Conservation (phyloP, 2,113 vertebrate species). For the Benitochromis conjunctus region DNA sequence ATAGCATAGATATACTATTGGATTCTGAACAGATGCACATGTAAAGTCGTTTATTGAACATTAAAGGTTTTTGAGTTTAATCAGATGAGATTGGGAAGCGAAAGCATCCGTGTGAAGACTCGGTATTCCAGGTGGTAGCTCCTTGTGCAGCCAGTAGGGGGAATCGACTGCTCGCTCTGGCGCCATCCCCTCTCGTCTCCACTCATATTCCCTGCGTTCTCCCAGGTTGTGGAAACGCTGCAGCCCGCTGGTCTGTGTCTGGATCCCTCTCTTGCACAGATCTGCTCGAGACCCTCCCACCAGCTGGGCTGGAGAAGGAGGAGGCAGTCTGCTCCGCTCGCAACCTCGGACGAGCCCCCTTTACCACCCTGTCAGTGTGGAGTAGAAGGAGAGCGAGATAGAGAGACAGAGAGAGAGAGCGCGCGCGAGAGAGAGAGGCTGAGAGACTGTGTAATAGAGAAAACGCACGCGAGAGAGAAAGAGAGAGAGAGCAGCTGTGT, state of each 20-base stretch:
- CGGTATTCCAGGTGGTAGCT: slow-evolving; percentile 17
- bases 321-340: slow-evolving; percentile 81
- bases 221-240: slow-evolving; percentile 81
- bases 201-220: slow-evolving; percentile 49
- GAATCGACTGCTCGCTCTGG: slow-evolving; percentile 73
- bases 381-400: slow-evolving; percentile 67
- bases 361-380: slow-evolving; percentile 83
- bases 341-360: slow-evolving; percentile 81
- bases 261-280: slow-evolving; percentile 69
- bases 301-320: slow-evolving; percentile 75
- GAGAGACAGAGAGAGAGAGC: neutral
- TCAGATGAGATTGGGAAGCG: neutral
- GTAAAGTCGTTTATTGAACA: neutral
- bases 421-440: slow-evolving; percentile 36
- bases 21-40: neutral
- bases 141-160: slow-evolving; percentile 79
- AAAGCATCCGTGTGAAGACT: neutral
- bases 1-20: neutral
- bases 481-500: slow-evolving; percentile 47
- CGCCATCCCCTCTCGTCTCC: slow-evolving; percentile 44
- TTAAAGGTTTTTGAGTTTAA: neutral
- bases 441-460: slow-evolving; percentile 43
- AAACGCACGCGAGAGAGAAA: slow-evolving; percentile 7
- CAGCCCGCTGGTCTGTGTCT: slow-evolving; percentile 85
- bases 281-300: slow-evolving; percentile 81